These are phyloP conservation scores for Zonitis immaculata DNA, from an alignment of 2,888 invertebrate species.

Conservation along the genomic window DNA sequence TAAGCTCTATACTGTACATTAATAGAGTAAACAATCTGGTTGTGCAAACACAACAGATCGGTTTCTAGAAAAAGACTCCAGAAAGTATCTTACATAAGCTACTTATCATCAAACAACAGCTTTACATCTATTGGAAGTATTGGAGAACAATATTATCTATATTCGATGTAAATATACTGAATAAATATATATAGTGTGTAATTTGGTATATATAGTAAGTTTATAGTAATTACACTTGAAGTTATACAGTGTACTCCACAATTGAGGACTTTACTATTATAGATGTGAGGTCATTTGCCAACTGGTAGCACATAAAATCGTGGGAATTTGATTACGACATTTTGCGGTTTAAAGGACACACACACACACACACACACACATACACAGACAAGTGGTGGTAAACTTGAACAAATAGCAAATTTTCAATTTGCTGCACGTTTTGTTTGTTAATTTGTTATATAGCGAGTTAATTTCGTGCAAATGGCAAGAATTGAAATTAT, in stretches of 20 bases:
- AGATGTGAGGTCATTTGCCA: slow-evolving; percentile 26
- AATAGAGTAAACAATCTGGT: slow-evolving; percentile 22
- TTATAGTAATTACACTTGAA: not conserved
- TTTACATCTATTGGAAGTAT: not conserved
- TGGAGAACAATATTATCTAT: not conserved
- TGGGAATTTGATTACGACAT: slow-evolving; percentile 38
- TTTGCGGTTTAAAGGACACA: slow-evolving; percentile 34
- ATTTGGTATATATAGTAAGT: not conserved
- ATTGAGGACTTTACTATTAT: not conserved
- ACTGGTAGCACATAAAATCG: slow-evolving; percentile 31
- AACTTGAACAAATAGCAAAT: slow-evolving; percentile 37
- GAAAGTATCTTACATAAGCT: not conserved
- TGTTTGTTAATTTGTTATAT: slow-evolving; percentile 37
- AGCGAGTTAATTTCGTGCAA: slow-evolving; percentile 34
- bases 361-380: too few relatives aligned
- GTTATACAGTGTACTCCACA: not conserved
- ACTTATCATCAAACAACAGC: not conserved
- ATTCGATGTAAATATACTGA: too few relatives aligned
- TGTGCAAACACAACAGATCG: slow-evolving; percentile 16
- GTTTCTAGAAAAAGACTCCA: not conserved
- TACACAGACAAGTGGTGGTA: too few relatives aligned
- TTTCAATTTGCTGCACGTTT: slow-evolving; percentile 41
- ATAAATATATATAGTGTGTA: not conserved
- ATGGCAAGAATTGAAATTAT: slow-evolving; percentile 31
- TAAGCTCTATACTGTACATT: slow-evolving; percentile 17